Conservation (phyloP, 2,113 vertebrate genomes). For the Echinops telfairi region DNA sequence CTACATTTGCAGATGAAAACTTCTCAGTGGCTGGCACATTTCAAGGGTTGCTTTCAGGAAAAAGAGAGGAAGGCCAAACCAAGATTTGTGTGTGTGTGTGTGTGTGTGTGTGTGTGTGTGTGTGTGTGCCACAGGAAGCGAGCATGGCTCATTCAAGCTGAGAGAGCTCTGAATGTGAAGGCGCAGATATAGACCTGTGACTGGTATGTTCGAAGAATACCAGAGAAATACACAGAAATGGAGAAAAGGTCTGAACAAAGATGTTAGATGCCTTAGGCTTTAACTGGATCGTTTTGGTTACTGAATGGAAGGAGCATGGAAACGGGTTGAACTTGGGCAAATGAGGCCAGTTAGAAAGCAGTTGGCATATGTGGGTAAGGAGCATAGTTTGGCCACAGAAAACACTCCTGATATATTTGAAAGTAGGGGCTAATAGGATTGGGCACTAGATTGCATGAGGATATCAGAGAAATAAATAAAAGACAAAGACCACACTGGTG, state of each 20-base stretch:
- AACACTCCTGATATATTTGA: constrained; percentile 7
- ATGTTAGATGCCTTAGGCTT: background rate
- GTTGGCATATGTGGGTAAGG: background rate
- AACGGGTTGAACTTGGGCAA: background rate
- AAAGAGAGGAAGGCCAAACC: background rate
- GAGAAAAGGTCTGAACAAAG: background rate
- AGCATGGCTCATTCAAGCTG: background rate
- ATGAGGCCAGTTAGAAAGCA: background rate
- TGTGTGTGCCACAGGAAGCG: background rate
- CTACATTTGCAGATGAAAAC: background rate
- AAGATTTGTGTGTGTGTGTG: background rate
- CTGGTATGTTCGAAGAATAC: background rate
- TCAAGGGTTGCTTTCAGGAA: background rate
- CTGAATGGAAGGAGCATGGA: background rate
- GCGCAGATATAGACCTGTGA: background rate
- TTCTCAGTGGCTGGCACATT: background rate
- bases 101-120: too few species aligned
- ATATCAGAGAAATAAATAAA: background rate
- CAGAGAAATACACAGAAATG: background rate
- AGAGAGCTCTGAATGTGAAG: background rate
- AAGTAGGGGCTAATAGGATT: background rate
- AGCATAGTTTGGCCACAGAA: background rate
- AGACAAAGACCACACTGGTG: background rate
- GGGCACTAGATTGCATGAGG: background rate
- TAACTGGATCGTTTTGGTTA: background rate